These are phyloP conservation scores for Leptobrachium ailaonicum DNA, from an alignment of 2,113 vertebrate genomes.

Conservation along the genomic window DNA sequence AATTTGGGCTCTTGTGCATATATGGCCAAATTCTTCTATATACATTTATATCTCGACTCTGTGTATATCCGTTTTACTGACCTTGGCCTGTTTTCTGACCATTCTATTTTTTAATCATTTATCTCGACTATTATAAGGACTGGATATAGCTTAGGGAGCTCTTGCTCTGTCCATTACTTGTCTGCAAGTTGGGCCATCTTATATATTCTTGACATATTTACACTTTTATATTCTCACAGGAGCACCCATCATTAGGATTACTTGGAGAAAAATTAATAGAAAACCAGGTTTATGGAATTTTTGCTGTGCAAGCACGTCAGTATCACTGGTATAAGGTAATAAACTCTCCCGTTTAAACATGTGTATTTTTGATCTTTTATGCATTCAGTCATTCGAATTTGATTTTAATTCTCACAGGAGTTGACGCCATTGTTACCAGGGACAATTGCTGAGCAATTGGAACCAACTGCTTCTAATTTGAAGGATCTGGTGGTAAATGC, in stretches of 20 bases:
- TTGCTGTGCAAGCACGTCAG: conserved; percentile 89
- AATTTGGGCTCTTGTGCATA: too few species aligned
- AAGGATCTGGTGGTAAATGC: conserved; percentile 89
- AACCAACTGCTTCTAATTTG: conserved; percentile 89
- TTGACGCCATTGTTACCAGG: conserved; percentile 86
- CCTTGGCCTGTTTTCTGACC: too few species aligned
- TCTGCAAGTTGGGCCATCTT: too few species aligned
- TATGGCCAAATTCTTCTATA: too few species aligned
- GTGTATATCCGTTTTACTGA: too few species aligned
- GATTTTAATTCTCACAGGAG: conserved; percentile 67
- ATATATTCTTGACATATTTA: background rate
- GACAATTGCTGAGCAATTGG: conserved; percentile 83
- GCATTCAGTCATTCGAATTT: conserved; percentile 16
- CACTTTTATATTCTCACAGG: conserved; percentile 67
- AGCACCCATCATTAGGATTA: conserved; percentile 89
- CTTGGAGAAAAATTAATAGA: conserved; percentile 90
- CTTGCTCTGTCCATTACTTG: too few species aligned
- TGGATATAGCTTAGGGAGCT: too few species aligned
- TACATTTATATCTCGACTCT: too few species aligned
- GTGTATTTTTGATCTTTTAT: background rate
- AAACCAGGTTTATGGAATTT: conserved; percentile 90
- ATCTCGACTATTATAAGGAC: too few species aligned
- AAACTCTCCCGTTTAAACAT: conserved; percentile 47
- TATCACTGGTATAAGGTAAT: conserved; percentile 98
- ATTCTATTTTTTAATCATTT: too few species aligned